Evolutionary conservation across 2,888 invertebrate genomes (phyloP).

Genomic region (Eupithecia tripunctaria): DNA sequence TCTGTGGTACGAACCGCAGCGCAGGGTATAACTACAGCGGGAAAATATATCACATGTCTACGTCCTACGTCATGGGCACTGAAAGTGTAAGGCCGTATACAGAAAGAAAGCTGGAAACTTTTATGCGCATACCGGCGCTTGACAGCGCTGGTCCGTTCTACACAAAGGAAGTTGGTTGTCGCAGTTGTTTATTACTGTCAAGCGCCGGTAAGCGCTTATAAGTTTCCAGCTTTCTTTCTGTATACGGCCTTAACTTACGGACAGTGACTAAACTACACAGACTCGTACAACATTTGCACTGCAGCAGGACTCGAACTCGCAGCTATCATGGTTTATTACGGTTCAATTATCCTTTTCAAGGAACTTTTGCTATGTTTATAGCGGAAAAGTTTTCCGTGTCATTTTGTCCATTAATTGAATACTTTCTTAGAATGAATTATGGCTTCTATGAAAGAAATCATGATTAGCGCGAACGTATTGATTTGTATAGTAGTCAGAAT

Average conservation of each 20-base stretch:
- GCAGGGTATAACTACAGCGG: background rate
- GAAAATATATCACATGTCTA: background rate
- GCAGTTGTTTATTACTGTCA: too few relatives aligned
- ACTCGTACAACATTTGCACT: background rate
- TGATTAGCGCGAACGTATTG: conserved; percentile 33
- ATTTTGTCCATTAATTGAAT: conserved; percentile 10
- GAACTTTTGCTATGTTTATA: conserved; percentile 8
- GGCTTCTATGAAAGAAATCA: conserved; percentile 21
- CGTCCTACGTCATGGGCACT: background rate
- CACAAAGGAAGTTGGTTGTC: too few relatives aligned
- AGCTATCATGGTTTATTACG: background rate
- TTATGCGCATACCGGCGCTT: too few relatives aligned
- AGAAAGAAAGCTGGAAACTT: accelerated
- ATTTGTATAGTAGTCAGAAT: conserved; percentile 21
- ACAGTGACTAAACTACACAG: background rate
- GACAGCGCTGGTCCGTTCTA: too few relatives aligned
- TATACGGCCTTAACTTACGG: too few relatives aligned
- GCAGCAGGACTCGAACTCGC: background rate
- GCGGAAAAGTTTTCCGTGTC: background rate
- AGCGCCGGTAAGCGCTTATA: too few relatives aligned
- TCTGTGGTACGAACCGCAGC: background rate
- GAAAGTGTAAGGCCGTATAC: background rate
- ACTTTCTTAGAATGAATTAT: conserved; percentile 23
- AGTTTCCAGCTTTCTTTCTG: too few relatives aligned
- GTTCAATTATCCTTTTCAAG: background rate